Conservation (phyloP, 1,140 invertebrate genomes). For the Cylas formicarius region DNA sequence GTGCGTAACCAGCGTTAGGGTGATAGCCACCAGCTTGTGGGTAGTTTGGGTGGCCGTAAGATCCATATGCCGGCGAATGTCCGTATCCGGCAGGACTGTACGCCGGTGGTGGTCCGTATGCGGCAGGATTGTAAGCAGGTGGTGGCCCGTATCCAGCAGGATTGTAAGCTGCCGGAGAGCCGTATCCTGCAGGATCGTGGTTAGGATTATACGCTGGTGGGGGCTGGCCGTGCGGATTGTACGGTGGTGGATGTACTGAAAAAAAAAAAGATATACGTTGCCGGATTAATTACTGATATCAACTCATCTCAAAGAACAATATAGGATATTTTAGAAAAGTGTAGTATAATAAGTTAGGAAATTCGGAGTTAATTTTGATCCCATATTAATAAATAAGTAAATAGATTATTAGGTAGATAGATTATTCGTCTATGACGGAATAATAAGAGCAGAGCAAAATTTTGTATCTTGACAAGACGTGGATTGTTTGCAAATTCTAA, state of each 20-base stretch:
- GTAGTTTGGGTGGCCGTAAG: conserved; percentile 1
- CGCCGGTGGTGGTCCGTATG: conserved; percentile 21
- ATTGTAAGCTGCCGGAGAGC: conserved; percentile 18
- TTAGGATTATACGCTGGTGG: conserved; percentile 20
- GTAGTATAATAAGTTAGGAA: no score
- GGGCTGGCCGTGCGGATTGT: conserved; percentile 9
- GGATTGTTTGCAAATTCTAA: no score
- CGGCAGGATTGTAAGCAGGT: conserved; percentile 21
- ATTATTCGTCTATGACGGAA: no score
- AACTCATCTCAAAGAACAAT: no score
- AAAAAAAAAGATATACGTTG: neutral
- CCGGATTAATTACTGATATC: no score
- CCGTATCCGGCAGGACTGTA: conserved; percentile 11
- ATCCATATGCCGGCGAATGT: conserved; percentile 3
- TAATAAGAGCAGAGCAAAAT: no score
- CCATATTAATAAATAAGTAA: no score
- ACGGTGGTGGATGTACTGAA: conserved; percentile 15
- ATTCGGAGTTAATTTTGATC: no score
- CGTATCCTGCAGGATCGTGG: conserved; percentile 25
- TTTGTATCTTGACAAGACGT: no score
- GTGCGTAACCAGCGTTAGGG: conserved; percentile 8
- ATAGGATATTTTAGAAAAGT: no score
- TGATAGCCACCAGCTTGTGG: neutral
- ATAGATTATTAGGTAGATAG: no score
- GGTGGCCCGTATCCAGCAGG: conserved; percentile 2